Evolutionary conservation across 2,888 invertebrate species (phyloP), one percentile per base, ranked within the genome.

Genomic region (Neoitamus cyanurus): DNA sequence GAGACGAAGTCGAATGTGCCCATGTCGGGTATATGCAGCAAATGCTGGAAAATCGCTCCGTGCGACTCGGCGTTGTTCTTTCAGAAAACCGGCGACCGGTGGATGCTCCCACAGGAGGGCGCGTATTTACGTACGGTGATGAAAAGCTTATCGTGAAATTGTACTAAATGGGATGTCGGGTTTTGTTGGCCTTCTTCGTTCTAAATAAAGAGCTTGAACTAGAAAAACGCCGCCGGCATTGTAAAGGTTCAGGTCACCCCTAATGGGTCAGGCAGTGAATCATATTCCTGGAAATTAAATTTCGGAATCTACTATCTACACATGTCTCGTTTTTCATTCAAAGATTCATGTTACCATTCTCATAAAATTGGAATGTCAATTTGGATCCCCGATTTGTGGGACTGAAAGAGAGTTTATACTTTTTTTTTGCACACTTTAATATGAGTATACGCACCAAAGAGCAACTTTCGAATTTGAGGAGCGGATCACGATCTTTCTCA

Each of bases 141-240:
- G 75, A 75, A 42, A 75, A 75, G 34, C 75, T 75, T 75, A 75
- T 37, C 75, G 36, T 13, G n/a, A 42, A 31, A 75, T 75, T 42
- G 15, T 75, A 58, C 20, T 5, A 34, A 58, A 58, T 58, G 58
- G 58, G 9, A 58, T n/a, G 42, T 15, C 20, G 9, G 1, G 58
- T 20, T 25, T 58, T 58, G 58, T 58, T 58, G 25, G 25, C 11
- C 58, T 42, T n/a, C 15, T 42, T 42, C 58, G 58, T 25, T 58
- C 20, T 58, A 6, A 25, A 58, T 58, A 58, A 58, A 58, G 20
- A 58, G 20, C 25, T 58, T 58, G 9, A 9, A 58, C 7, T 58
- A 7, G 25, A 58, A 58, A 58, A 20, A 25, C 25, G 58, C 58
- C 58, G 58, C 58, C 58, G 58, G 7, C 58, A 20, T 15, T 20